Conservation (phyloP, 2,888 invertebrate species). For the Pediacus dermestoides region DNA sequence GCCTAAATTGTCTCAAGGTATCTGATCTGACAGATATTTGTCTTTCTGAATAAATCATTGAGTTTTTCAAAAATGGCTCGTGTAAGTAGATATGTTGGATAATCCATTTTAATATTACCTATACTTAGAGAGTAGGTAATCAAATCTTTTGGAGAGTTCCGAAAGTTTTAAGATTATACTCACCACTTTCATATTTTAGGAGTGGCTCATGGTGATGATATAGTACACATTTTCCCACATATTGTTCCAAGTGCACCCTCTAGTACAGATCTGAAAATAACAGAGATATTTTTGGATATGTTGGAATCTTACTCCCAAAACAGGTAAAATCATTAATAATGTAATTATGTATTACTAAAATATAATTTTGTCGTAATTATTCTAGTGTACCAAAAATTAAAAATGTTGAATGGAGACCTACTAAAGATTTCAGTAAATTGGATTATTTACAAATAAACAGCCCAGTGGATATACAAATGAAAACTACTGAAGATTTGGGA, state of each 20-base stretch:
- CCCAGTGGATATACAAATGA: constrained; percentile 50
- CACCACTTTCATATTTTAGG: constrained; percentile 15
- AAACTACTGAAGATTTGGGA: constrained; percentile 50
- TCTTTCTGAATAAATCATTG: neutral
- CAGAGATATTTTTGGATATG: constrained; percentile 16
- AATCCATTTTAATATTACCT: neutral
- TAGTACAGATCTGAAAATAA: constrained; percentile 17
- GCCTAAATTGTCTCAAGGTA: too few species aligned
- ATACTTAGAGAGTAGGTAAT: too few species aligned
- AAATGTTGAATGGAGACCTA: constrained; percentile 51
- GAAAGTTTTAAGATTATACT: constrained; percentile 2
- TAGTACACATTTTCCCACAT: neutral
- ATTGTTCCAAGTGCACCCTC: constrained; percentile 8
- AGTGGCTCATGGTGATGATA: constrained; percentile 19
- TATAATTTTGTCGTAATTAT: constrained; percentile 13
- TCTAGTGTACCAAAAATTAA: constrained; percentile 50
- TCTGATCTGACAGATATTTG: neutral
- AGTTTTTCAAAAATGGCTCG: too few species aligned
- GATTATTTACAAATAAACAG: constrained; percentile 53
- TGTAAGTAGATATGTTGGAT: too few species aligned
- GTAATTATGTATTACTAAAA: neutral
- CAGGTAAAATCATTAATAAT: constrained; percentile 18
- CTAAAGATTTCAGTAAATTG: constrained; percentile 46
- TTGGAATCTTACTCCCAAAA: constrained; percentile 18
- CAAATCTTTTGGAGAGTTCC: neutral